Evolutionary conservation across 2,888 invertebrate species (phyloP).

Genomic region (Dolomedes plantarius): DNA sequence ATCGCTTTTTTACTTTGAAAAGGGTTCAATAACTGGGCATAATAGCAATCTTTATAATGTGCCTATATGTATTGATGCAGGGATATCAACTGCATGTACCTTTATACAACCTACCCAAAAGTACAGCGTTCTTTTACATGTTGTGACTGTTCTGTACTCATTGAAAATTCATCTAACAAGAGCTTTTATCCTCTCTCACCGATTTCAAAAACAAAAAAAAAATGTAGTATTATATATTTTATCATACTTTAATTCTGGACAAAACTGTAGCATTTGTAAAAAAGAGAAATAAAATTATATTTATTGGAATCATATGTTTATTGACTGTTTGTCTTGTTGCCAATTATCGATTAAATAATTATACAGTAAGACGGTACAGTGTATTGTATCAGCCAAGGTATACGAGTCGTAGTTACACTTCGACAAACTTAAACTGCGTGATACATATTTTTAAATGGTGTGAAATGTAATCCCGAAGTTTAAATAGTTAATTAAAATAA

Average conservation of each 20-base stretch:
- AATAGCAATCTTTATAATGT: conserved; percentile 30
- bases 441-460: no score
- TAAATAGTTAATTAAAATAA: no score
- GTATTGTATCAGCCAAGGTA: no score
- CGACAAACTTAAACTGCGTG: no score
- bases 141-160: neutral
- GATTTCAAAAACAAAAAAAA: conserved; percentile 31
- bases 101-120: conserved; percentile 25
- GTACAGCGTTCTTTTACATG: neutral
- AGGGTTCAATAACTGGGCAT: neutral
- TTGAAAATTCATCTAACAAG: conserved; percentile 2
- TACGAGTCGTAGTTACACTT: no score
- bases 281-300: conserved; percentile 54
- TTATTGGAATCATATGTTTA: conserved; percentile 33
- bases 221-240: conserved; percentile 60
- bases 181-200: conserved; percentile 65
- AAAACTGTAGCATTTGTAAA: conserved; percentile 64
- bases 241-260: conserved; percentile 32
- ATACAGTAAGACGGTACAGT: no score
- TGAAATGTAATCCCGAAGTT: no score
- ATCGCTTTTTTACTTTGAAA: no score
- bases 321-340: no score
- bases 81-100: conserved; percentile 13
- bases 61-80: conserved; percentile 44
- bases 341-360: no score